These are phyloP conservation scores for Eufriesea mexicana DNA, from an alignment of 1,140 invertebrate species.

Conservation along the genomic window DNA sequence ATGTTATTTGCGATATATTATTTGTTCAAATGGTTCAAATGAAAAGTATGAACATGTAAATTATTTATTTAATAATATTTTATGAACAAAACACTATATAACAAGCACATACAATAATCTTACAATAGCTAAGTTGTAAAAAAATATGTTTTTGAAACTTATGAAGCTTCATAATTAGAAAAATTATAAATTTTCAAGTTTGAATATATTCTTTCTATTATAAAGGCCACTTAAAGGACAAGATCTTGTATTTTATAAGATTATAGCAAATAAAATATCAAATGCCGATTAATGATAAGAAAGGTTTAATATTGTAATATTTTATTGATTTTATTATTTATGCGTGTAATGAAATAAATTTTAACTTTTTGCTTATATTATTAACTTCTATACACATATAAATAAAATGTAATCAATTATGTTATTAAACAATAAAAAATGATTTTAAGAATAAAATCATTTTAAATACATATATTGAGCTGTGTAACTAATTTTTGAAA, in stretches of 20 bases:
- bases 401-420: not conserved
- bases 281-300: not conserved
- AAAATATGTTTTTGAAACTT: constrained; percentile 64
- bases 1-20: constrained; percentile 4
- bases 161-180: constrained; percentile 54
- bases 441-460: not conserved
- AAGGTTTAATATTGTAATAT: constrained; percentile 1
- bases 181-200: constrained; percentile 44
- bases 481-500: not conserved
- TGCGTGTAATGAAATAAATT: not conserved
- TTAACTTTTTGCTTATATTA: not conserved
- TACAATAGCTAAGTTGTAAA: constrained; percentile 57
- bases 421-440: not conserved
- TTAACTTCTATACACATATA: not conserved
- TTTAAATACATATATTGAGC: constrained; percentile 7
- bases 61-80: constrained; percentile 2
- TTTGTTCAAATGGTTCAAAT: not conserved
- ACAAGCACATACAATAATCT: constrained; percentile 63
- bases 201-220: constrained; percentile 59
- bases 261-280: constrained; percentile 13
- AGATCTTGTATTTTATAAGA: constrained; percentile 43
- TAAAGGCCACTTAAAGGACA: constrained; percentile 65
- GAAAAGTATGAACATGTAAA: constrained; percentile 1
- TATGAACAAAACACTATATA: constrained; percentile 20
- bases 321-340: not conserved